Percentiles rank a stretch among this genome's conserved stretches.
These are phyloP conservation scores for Onychostoma macrolepis DNA, from an alignment of 2,113 vertebrate genomes.

Conservation along the genomic window DNA sequence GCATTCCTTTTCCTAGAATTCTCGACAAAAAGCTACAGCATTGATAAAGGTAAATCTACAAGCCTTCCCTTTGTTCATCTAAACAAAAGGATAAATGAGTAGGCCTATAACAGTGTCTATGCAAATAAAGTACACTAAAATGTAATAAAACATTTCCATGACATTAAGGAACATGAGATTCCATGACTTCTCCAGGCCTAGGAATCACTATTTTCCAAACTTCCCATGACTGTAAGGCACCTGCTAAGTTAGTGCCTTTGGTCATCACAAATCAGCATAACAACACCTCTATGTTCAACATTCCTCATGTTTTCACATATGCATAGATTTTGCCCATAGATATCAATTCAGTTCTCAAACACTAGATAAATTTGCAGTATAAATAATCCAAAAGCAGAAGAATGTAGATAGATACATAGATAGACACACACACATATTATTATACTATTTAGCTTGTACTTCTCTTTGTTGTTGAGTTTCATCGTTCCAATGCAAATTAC, in stretches of 20 bases:
- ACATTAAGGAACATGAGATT: neutral
- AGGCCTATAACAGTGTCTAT: neutral
- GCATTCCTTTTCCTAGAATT: neutral
- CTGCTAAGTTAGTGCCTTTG: neutral
- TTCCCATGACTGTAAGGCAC: neutral
- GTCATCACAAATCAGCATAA: neutral
- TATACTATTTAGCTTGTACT: neutral
- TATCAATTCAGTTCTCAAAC: neutral
- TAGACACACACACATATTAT: neutral
- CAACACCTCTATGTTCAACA: neutral
- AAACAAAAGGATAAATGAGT: neutral
- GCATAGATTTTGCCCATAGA: neutral
- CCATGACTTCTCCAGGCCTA: neutral
- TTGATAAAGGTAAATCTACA: neutral
- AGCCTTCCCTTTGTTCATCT: neutral
- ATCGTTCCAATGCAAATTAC: slow-evolving; percentile 5
- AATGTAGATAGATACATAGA: neutral
- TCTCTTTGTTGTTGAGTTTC: neutral
- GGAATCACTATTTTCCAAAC: neutral
- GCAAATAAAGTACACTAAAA: neutral
- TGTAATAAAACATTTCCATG: neutral
- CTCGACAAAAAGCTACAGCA: neutral
- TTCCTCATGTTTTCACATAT: neutral
- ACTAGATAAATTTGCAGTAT: neutral
- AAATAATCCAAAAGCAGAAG: neutral